A percentile compares a stretch with the other conserved stretches of the same genome.
These are phyloP conservation scores for Chaetogeoica ovagalla DNA, from an alignment of 2,888 invertebrate genomes.

Conservation along the genomic window DNA sequence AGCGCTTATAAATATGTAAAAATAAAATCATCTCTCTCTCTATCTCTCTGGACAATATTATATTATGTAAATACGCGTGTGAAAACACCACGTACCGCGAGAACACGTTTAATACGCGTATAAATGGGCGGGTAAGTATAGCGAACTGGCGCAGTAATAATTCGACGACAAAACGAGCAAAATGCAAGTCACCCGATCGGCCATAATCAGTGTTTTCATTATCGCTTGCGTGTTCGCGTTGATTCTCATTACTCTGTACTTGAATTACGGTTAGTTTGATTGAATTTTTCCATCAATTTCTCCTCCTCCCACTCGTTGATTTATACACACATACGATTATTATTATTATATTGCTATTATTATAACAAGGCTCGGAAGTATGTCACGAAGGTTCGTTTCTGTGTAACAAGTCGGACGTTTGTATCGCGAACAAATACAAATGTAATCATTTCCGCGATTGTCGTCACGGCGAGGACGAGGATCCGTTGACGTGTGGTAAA, in stretches of 20 bases:
- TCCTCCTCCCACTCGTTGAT: too few species aligned
- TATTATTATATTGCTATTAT: background rate
- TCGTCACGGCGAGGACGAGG: conserved; percentile 60
- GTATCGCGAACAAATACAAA: conserved; percentile 64
- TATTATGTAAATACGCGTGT: too few species aligned
- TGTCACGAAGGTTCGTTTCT: conserved; percentile 62
- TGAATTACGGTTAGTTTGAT: conserved; percentile 11
- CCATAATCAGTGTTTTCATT: conserved; percentile 35
- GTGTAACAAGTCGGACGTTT: conserved; percentile 63
- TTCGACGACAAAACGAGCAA: background rate
- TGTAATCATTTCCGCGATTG: conserved; percentile 64
- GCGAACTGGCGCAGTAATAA: too few species aligned
- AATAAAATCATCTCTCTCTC: too few species aligned
- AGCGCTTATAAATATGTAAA: too few species aligned
- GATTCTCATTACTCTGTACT: conserved; percentile 20
- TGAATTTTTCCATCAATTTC: too few species aligned
- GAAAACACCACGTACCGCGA: too few species aligned
- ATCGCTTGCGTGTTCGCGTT: conserved; percentile 18
- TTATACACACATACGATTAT: background rate
- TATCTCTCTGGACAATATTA: too few species aligned
- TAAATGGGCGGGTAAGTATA: too few species aligned
- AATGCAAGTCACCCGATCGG: conserved; percentile 29
- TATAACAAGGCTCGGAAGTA: conserved; percentile 23
- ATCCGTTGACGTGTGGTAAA: conserved; percentile 59
- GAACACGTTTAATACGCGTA: too few species aligned